Percentiles rank a stretch among this genome's conserved stretches.
Conservation (phyloP, 2,888 invertebrate genomes). For the Cistogaster globosa region DNA sequence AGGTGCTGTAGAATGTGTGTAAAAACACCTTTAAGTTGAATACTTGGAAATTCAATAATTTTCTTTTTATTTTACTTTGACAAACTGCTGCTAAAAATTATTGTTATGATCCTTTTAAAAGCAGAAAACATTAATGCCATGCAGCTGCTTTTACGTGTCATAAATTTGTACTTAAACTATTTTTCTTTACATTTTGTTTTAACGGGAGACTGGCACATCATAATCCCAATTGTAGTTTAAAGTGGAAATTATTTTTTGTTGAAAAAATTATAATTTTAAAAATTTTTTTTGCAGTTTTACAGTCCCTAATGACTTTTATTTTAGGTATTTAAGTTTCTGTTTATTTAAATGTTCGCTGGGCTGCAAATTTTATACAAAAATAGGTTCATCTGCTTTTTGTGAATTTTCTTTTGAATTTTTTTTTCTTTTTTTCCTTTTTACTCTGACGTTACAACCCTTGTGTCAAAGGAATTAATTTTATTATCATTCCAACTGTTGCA, state of each 20-base stretch:
- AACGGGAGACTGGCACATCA: too few species aligned
- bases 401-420: slow-evolving; percentile 8
- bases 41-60: not conserved
- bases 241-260: too few species aligned
- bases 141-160: slow-evolving; percentile 39
- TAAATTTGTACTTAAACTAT: slow-evolving; percentile 40
- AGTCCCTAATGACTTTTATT: slow-evolving; percentile 14
- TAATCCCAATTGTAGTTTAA: too few species aligned
- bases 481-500: slow-evolving; percentile 61
- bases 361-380: too few species aligned
- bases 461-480: not conserved
- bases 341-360: slow-evolving; percentile 19
- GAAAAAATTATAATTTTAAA: not conserved
- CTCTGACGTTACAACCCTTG: slow-evolving; percentile 3
- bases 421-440: not conserved
- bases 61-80: not conserved
- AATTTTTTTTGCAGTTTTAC: not conserved
- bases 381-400: slow-evolving; percentile 37
- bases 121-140: slow-evolving; percentile 7
- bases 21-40: slow-evolving; percentile 15
- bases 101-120: slow-evolving; percentile 4
- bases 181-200: slow-evolving; percentile 18
- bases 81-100: not conserved
- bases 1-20: not conserved
- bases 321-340: not conserved